These are phyloP conservation scores for Formicarius rufipectus DNA, from an alignment of 2,113 vertebrate genomes.

Conservation along the genomic window DNA sequence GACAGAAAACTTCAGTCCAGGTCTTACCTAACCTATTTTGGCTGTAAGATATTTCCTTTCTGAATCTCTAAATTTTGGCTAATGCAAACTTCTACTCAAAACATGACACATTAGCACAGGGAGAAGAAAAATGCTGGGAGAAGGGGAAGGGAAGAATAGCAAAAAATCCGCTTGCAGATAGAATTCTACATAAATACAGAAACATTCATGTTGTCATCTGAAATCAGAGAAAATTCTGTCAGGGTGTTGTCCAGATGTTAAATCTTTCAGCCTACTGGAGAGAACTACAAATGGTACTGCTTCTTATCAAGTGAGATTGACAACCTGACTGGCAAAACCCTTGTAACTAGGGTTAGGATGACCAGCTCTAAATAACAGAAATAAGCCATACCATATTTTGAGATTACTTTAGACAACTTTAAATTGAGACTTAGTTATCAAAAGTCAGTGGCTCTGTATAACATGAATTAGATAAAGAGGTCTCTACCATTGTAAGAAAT, in stretches of 20 bases:
- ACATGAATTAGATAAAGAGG: background rate
- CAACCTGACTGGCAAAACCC: background rate
- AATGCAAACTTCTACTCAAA: background rate
- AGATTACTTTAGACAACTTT: background rate
- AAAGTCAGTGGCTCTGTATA: background rate
- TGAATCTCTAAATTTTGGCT: background rate
- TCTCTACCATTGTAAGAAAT: background rate
- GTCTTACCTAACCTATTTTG: background rate
- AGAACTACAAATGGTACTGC: background rate
- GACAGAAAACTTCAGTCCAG: background rate
- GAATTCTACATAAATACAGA: background rate
- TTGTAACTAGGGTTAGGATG: background rate
- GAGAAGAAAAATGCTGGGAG: background rate
- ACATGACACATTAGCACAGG: background rate
- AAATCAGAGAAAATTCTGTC: background rate
- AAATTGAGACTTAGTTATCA: background rate
- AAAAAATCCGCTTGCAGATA: background rate
- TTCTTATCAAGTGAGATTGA: background rate
- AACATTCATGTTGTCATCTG: background rate
- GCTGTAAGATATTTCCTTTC: background rate
- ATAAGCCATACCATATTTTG: background rate
- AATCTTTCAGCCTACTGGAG: background rate
- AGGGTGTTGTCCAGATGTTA: background rate
- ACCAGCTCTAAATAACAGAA: background rate
- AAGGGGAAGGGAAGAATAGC: background rate